These are phyloP conservation scores for Podarcis cretensis DNA, from an alignment of 2,113 vertebrate genomes.

Conservation along the genomic window DNA sequence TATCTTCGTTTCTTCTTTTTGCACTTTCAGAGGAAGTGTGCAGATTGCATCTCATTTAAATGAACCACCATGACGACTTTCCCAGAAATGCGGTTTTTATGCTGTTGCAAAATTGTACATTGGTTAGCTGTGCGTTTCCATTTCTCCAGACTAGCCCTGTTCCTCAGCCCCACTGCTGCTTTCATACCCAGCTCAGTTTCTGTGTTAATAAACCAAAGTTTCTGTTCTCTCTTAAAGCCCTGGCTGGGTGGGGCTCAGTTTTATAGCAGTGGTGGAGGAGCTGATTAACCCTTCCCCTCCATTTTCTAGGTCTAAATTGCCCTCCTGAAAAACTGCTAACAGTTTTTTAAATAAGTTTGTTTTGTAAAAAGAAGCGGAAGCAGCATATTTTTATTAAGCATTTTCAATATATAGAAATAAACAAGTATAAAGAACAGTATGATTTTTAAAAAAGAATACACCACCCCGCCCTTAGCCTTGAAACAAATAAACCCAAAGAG, in stretches of 20 bases:
- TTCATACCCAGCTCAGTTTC: not conserved
- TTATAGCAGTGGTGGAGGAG: not conserved
- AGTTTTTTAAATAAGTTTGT: too few species aligned
- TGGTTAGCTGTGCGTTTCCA: not conserved
- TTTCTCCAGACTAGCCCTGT: not conserved
- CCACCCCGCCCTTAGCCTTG: too few species aligned
- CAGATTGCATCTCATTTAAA: not conserved
- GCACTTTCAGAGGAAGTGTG: not conserved
- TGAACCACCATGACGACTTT: not conserved
- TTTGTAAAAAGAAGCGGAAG: too few species aligned
- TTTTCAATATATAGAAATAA: too few species aligned
- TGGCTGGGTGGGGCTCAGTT: not conserved
- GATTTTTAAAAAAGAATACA: too few species aligned
- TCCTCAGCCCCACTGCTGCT: not conserved
- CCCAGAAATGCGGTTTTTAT: not conserved
- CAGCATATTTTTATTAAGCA: too few species aligned
- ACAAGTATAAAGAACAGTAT: too few species aligned
- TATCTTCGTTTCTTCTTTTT: not conserved
- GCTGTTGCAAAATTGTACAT: not conserved
- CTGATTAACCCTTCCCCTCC: not conserved
- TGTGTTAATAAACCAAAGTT: not conserved
- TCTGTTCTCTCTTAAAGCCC: not conserved
- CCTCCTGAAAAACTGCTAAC: not conserved
- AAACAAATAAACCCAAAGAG: too few species aligned
- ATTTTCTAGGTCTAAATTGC: not conserved